phyloP scores from a whole-genome alignment of 2,888 invertebrate genomes.

The Ennomos erosarius region DNA sequence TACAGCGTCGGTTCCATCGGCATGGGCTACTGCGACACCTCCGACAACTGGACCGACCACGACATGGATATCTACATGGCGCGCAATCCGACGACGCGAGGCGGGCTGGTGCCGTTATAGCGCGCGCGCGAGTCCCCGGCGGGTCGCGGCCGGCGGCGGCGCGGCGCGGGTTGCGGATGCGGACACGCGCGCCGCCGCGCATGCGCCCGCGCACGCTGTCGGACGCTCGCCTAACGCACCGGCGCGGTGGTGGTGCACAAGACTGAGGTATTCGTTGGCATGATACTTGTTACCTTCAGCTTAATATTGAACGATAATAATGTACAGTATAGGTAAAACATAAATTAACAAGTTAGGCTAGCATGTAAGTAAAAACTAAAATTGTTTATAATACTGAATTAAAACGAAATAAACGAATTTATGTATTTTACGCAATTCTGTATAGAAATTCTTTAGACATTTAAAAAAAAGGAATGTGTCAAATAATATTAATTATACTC shows the following conservation, averaged over 20 bases:
- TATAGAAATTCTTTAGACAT: background rate
- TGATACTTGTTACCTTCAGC: slow-evolving; percentile 30
- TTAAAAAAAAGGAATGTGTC: no score
- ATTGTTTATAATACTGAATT: background rate
- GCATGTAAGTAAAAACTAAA: background rate
- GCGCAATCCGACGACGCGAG: slow-evolving; percentile 94
- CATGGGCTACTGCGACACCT: slow-evolving; percentile 94
- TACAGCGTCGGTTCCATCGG: slow-evolving; percentile 93
- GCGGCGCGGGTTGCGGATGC: slow-evolving; percentile 23
- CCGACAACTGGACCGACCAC: slow-evolving; percentile 97
- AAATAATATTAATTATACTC: no score
- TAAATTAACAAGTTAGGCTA: slow-evolving; percentile 9
- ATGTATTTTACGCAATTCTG: background rate
- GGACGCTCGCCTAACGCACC: slow-evolving; percentile 16
- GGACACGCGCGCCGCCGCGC: slow-evolving; percentile 2
- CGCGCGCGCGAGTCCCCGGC: slow-evolving; percentile 61
- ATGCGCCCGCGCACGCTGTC: slow-evolving; percentile 8
- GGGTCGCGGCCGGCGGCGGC: slow-evolving; percentile 51
- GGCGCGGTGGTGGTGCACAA: slow-evolving; percentile 25
- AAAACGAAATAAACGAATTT: slow-evolving; percentile 7
- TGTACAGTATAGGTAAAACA: slow-evolving; percentile 21
- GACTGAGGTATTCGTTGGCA: slow-evolving; percentile 27
- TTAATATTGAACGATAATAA: slow-evolving; percentile 16
- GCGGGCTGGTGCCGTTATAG: slow-evolving; percentile 93
- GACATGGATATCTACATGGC: slow-evolving; percentile 98